Conservation (phyloP, 35 echinoderm and acorn worm genomes). For the Apostichopus californicus region DNA sequence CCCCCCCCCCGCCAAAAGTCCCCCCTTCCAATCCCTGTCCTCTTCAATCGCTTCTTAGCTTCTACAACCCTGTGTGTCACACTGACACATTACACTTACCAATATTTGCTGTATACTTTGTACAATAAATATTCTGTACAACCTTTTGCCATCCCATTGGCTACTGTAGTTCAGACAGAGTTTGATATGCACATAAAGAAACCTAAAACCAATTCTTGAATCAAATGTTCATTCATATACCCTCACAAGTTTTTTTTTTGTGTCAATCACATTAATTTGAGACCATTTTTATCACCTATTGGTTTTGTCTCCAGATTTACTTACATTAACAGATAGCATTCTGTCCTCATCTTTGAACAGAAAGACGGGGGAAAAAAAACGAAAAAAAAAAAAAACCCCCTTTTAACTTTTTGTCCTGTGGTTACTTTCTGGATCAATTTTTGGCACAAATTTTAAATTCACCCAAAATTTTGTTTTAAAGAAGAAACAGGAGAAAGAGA, state of each 20-base stretch:
- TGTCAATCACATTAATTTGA: background rate
- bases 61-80: too few relatives aligned
- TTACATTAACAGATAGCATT: background rate
- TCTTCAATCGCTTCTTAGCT: too few relatives aligned
- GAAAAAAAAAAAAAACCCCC: background rate
- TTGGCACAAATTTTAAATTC: slow-evolving; percentile 47
- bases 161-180: background rate
- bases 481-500: background rate
- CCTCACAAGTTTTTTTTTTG: background rate
- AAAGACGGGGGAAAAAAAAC: too few relatives aligned
- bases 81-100: too few relatives aligned
- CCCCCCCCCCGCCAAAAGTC: too few relatives aligned
- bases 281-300: background rate
- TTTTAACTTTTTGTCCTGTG: background rate
- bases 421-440: slow-evolving; percentile 36
- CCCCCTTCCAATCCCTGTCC: too few relatives aligned
- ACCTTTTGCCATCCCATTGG: too few relatives aligned
- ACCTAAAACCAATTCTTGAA: too few relatives aligned
- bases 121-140: too few relatives aligned
- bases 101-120: too few relatives aligned
- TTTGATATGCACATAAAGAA: background rate
- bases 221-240: background rate
- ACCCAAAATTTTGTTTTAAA: slow-evolving; percentile 1
- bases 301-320: background rate
- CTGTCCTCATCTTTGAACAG: background rate